Evolutionary conservation across 2,113 vertebrate genomes (phyloP).

Genomic region (Muscicapa adusta): DNA sequence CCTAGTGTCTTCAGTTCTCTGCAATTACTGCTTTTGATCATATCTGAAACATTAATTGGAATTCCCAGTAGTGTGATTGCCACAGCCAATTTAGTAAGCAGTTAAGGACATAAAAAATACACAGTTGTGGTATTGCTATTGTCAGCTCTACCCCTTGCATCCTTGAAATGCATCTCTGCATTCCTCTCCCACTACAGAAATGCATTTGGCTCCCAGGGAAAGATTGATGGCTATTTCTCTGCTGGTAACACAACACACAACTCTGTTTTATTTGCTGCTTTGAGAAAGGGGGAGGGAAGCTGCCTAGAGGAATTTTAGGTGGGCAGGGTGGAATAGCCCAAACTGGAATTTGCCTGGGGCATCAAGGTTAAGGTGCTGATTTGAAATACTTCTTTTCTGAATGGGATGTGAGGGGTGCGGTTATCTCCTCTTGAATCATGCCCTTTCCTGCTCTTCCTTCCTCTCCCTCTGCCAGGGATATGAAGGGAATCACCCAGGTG

Average conservation of each 20-base stretch:
- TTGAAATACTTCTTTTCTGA: not conserved
- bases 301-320: not conserved
- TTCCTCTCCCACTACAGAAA: slow-evolving; percentile 30
- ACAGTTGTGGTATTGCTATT: not conserved
- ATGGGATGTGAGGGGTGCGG: not conserved
- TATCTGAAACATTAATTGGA: not conserved
- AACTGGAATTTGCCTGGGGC: not conserved
- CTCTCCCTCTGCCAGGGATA: not conserved
- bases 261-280: not conserved
- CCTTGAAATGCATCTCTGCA: not conserved
- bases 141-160: not conserved
- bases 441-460: not conserved
- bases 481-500: not conserved
- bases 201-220: not conserved
- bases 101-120: not conserved
- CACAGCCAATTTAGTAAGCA: not conserved
- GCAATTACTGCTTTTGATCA: not conserved
- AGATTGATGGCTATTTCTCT: not conserved
- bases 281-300: not conserved
- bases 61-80: not conserved
- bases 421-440: not conserved
- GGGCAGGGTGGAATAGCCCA: not conserved
- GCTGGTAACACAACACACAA: not conserved
- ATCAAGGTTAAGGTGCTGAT: not conserved
- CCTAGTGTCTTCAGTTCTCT: not conserved